Evolutionary conservation across 2,888 invertebrate genomes (phyloP).

Genomic region (Clitarchus hookeri): DNA sequence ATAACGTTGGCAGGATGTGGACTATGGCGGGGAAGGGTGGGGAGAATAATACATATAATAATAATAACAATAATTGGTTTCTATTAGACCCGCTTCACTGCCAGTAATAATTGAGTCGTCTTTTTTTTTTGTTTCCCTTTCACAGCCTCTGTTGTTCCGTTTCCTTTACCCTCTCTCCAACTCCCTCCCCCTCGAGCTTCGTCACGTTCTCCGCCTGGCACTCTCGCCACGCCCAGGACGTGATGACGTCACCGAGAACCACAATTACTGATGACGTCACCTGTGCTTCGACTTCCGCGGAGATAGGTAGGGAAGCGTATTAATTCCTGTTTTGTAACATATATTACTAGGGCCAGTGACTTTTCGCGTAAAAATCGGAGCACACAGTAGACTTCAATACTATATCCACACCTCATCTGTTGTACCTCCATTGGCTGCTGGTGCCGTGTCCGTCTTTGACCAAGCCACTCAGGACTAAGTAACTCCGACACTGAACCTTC

Average conservation of each 20-base stretch:
- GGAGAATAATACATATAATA: not conserved
- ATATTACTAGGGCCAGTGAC: too few species aligned
- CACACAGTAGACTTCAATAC: too few species aligned
- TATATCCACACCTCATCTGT: too few species aligned
- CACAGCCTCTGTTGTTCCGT: not conserved
- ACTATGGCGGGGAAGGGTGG: not conserved
- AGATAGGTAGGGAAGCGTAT: too few species aligned
- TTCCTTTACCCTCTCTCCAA: not conserved
- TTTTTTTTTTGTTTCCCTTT: slow-evolving; percentile 17
- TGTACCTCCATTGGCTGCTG: too few species aligned
- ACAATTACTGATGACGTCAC: not conserved
- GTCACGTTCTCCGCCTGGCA: not conserved
- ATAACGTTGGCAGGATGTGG: not conserved
- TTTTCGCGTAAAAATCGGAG: too few species aligned
- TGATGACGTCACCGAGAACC: not conserved
- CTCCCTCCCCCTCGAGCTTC: not conserved
- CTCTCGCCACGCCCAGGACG: not conserved
- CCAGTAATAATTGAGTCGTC: slow-evolving; percentile 23
- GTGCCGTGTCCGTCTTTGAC: too few species aligned
- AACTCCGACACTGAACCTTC: too few species aligned
- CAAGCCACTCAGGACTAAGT: too few species aligned
- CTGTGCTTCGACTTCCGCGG: not conserved
- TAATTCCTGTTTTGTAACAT: too few species aligned
- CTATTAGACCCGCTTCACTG: slow-evolving; percentile 16
- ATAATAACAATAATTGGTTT: slow-evolving; percentile 23